Evolutionary conservation across 2,888 invertebrate genomes (phyloP).

Genomic region (Drymonia ruficornis): DNA sequence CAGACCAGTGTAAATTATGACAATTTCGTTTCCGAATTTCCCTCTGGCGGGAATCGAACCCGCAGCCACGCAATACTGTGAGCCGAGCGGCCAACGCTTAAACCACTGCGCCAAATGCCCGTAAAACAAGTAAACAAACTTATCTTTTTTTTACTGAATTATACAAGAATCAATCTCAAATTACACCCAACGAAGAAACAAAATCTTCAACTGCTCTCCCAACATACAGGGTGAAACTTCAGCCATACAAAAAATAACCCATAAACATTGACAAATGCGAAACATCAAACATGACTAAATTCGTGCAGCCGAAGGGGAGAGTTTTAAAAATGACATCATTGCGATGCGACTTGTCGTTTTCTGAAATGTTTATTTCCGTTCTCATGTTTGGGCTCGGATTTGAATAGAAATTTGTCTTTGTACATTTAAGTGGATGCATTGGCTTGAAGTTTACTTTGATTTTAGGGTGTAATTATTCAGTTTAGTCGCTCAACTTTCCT

Average conservation of each 20-base stretch:
- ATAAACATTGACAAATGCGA: constrained; percentile 72
- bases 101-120: too few species aligned
- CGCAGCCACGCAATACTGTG: too few species aligned
- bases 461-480: too few species aligned
- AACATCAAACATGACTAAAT: constrained; percentile 60
- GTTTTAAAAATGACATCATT: constrained; percentile 72
- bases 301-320: constrained; percentile 45
- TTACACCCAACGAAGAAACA: background rate
- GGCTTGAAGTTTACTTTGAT: background rate
- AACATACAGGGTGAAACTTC: constrained; percentile 14
- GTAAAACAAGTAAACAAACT: too few species aligned
- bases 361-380: constrained; percentile 60
- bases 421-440: constrained; percentile 16
- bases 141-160: too few species aligned
- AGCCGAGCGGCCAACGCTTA: too few species aligned
- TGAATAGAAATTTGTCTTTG: constrained; percentile 44
- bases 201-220: background rate
- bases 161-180: too few species aligned
- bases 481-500: too few species aligned
- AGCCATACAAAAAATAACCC: constrained; percentile 38
- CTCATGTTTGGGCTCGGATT: constrained; percentile 46
- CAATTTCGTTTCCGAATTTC: too few species aligned
- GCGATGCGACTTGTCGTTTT: constrained; percentile 51
- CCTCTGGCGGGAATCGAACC: too few species aligned
- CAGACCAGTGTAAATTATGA: too few species aligned